These are phyloP conservation scores for Trichosurus vulpecula DNA, from an alignment of 2,797 vertebrate species.

Conservation along the genomic window DNA sequence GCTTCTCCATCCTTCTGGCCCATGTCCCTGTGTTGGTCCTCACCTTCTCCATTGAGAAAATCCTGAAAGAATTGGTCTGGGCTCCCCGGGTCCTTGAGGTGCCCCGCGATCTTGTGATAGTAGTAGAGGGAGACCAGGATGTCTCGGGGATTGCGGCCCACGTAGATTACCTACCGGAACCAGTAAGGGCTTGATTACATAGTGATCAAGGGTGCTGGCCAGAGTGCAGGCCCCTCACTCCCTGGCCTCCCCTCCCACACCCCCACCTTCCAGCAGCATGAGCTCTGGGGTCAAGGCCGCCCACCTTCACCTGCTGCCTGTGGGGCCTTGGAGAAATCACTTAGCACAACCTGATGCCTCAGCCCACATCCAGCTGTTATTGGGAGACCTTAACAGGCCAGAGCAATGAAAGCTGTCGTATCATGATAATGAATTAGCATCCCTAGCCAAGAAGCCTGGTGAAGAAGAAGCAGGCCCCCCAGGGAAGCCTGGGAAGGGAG, in stretches of 20 bases:
- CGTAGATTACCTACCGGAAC: slow-evolving; percentile 86
- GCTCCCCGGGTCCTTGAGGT: slow-evolving; percentile 88
- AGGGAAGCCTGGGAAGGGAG: slow-evolving; percentile 73
- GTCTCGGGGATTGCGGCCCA: slow-evolving; percentile 90
- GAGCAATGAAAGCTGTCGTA: not conserved
- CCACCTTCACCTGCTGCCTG: slow-evolving; percentile 16
- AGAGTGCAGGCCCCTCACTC: too few relatives aligned
- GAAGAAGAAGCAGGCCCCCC: slow-evolving; percentile 62
- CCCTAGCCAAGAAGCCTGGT: not conserved
- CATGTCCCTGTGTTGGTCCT: not conserved
- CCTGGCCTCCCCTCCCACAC: too few relatives aligned
- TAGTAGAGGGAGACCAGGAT: slow-evolving; percentile 89
- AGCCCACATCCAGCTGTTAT: not conserved
- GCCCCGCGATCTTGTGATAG: slow-evolving; percentile 89
- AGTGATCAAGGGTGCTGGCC: not conserved
- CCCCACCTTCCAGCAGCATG: too few relatives aligned
- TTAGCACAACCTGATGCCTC: not conserved
- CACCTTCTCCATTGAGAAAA: slow-evolving; percentile 79
- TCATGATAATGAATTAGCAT: not conserved
- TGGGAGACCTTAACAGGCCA: not conserved
- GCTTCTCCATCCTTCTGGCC: not conserved
- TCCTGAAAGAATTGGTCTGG: slow-evolving; percentile 88
- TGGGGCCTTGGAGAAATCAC: too few relatives aligned
- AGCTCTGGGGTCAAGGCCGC: slow-evolving; percentile 80
- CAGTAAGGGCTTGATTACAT: not conserved